Evolutionary conservation across 2,888 invertebrate species (phyloP), one percentile per base, ranked within the genome.

Genomic region (Plusia festucae): DNA sequence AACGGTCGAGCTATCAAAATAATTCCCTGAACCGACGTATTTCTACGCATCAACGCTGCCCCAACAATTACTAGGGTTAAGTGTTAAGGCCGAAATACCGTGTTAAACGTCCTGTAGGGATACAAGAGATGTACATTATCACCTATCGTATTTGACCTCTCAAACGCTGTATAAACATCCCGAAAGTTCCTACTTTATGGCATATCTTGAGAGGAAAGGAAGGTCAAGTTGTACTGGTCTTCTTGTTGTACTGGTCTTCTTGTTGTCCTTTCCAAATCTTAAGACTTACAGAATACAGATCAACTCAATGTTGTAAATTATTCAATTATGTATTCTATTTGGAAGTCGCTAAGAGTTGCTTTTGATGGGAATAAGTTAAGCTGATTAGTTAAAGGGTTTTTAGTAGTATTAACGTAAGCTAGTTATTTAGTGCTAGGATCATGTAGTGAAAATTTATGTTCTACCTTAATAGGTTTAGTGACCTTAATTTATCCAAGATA

Each of bases 61-160:
- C 89, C 83, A 85, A 89, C 93, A 93, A 94, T 94, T 94, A 94
- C 92, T 85, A 68, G 86, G 91, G 89, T 90, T 91, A 88, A 92
- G 87, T 89, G 88, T 89, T 89, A 87, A 92, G 89, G 86, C 89
- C 91, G 89, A 83, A 91, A 93, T 89, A 89, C 88, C 85, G 85
- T 91, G 93, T 92, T 91, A 92, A 93, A 90, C 85, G 91, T 85
- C 90, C 90, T 89, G 78, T 55, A 76, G 90, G 93, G 91, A 89
- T 86, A 85, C 85, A 85, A 81, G 81, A 76, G 74, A 85, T 82
- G 85, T 87, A 87, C 87, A 88, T 93, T 92, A 91, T 90, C 92
- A 91, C 92, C 90, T 88, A 84, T 86, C 81, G 87, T 82, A 84
- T 86, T 82, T 88, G 93, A 88, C 87, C 92, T 78, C 78, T 84